Evolutionary conservation across 2,113 vertebrate genomes (phyloP).

Genomic region (Etheostoma cragini): DNA sequence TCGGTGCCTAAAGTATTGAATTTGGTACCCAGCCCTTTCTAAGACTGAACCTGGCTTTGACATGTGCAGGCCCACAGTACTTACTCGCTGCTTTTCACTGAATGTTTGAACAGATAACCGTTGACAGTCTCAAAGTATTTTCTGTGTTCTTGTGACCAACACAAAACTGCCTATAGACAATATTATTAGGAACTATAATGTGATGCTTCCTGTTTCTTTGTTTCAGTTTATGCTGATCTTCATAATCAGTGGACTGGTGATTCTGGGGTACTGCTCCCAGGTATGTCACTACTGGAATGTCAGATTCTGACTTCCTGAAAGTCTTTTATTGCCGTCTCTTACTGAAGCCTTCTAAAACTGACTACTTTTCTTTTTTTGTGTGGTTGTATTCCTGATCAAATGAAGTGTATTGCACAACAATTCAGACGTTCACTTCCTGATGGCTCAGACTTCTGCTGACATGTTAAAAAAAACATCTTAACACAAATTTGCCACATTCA

Average conservation of each 20-base stretch:
- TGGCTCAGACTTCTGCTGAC: constrained; percentile 22
- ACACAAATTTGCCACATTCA: background rate
- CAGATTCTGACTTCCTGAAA: background rate
- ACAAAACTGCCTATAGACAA: background rate
- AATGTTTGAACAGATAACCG: background rate
- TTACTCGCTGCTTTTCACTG: background rate
- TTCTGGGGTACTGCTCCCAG: constrained; percentile 95
- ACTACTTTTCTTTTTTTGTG: background rate
- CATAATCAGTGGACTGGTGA: constrained; percentile 94
- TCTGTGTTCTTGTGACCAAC: constrained; percentile 3
- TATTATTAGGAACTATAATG: background rate
- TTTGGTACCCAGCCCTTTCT: background rate
- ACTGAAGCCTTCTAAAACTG: background rate
- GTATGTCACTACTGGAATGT: constrained; percentile 70
- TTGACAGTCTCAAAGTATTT: background rate
- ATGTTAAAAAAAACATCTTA: background rate
- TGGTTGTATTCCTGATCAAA: constrained; percentile 9
- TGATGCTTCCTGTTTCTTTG: constrained; percentile 28
- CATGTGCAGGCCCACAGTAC: background rate
- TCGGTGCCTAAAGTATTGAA: no score
- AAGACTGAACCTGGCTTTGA: background rate
- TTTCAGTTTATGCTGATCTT: constrained; percentile 93
- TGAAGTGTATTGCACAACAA: background rate
- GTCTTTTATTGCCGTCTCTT: background rate
- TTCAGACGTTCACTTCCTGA: constrained; percentile 63